A percentile compares a stretch with the other conserved stretches of the same genome.
Conservation (phyloP, 2,113 vertebrate genomes). For the Rafetus swinhoei region DNA sequence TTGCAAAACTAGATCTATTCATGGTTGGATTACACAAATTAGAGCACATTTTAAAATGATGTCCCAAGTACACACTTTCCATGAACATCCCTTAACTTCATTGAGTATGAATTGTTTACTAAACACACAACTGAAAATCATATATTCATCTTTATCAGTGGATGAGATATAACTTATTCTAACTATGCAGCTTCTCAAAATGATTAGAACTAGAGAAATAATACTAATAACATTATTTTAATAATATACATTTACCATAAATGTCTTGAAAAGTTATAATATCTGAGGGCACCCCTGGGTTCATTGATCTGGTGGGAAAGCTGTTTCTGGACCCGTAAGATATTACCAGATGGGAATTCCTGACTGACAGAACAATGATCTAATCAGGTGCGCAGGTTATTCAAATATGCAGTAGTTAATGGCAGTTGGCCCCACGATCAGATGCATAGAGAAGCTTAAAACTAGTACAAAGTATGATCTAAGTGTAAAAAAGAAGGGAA, state of each 20-base stretch:
- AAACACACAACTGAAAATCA: slow-evolving; percentile 32
- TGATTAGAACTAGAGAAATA: not conserved
- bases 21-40: not conserved
- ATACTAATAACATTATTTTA: not conserved
- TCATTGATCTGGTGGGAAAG: slow-evolving; percentile 30
- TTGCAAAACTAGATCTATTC: not conserved
- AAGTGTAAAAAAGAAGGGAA: not conserved
- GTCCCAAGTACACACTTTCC: not conserved
- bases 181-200: not conserved
- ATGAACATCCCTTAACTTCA: not conserved
- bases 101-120: not conserved
- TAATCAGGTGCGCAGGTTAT: not conserved
- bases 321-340: slow-evolving; percentile 22
- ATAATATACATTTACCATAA: not conserved
- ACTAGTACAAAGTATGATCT: not conserved
- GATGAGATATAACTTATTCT: not conserved
- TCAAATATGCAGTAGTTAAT: not conserved
- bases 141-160: not conserved
- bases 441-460: slow-evolving; percentile 38
- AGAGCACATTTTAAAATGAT: slow-evolving; percentile 2
- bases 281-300: slow-evolving; percentile 5
- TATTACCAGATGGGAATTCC: not conserved
- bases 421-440: slow-evolving; percentile 21
- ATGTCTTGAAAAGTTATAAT: not conserved
- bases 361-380: slow-evolving; percentile 42